Conservation (phyloP, 2,888 invertebrate genomes). For the Athalia circularis region DNA sequence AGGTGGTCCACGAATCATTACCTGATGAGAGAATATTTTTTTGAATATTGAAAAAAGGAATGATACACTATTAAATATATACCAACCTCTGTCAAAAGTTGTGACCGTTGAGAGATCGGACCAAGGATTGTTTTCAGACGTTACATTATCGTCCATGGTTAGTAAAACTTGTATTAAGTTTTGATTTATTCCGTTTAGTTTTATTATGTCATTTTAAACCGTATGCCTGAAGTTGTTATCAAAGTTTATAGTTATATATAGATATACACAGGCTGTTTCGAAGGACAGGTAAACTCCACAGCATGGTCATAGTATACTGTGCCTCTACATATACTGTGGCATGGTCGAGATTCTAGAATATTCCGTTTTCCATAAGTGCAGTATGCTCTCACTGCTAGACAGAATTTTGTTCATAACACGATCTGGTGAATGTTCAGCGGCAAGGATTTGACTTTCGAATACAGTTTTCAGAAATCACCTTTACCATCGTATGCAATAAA, state of each 20-base stretch:
- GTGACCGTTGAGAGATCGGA: slow-evolving; percentile 65
- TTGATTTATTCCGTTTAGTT: neutral
- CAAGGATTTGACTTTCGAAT: too few species aligned
- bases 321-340: too few species aligned
- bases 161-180: neutral
- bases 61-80: neutral
- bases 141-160: slow-evolving; percentile 47
- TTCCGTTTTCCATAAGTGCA: too few species aligned
- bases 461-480: too few species aligned
- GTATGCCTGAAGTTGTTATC: neutral
- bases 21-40: slow-evolving; percentile 49
- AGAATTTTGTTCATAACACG: too few species aligned
- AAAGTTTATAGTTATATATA: neutral
- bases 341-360: too few species aligned
- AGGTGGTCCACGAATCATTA: slow-evolving; percentile 51
- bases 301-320: too few species aligned
- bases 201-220: neutral
- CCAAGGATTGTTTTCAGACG: slow-evolving; percentile 59
- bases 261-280: neutral
- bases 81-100: slow-evolving; percentile 69
- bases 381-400: too few species aligned
- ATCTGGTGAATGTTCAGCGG: too few species aligned
- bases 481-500: too few species aligned
- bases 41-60: neutral
- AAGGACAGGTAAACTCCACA: too few species aligned